phyloP scores from a whole-genome alignment of 2,113 vertebrate genomes.

The Seriola dumerili region DNA sequence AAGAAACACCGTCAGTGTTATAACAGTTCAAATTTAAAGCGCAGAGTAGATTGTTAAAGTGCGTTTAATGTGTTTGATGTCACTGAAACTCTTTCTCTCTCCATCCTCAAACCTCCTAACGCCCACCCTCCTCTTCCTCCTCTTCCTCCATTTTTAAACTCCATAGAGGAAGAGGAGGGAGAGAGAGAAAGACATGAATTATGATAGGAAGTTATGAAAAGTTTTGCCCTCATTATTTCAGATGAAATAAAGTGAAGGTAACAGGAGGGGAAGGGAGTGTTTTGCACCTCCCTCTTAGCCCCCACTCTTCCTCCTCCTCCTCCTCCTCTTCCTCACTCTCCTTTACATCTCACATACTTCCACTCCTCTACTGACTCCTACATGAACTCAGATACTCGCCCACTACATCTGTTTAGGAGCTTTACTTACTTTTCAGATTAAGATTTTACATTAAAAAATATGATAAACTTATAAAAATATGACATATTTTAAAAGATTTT shows the following conservation, averaged over 20 bases:
- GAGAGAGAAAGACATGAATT: neutral
- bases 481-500: no score
- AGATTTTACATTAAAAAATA: no score
- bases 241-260: slow-evolving; percentile 6
- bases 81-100: neutral
- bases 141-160: slow-evolving; percentile 17
- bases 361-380: no score
- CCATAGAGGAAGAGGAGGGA: slow-evolving; percentile 12
- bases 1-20: slow-evolving; percentile 56
- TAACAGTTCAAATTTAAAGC: neutral
- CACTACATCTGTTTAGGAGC: no score
- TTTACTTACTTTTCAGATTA: no score
- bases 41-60: neutral
- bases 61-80: neutral
- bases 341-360: no score
- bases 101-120: neutral
- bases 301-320: neutral
- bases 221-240: neutral
- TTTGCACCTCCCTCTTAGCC: slow-evolving; percentile 17
- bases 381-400: no score
- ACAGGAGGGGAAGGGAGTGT: neutral
- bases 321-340: no score
- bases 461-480: no score
- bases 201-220: slow-evolving; percentile 13
- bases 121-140: neutral